Base-by-base conservation (phyloP, 1,140 invertebrate species). In the Lethrus apterus region DNA sequence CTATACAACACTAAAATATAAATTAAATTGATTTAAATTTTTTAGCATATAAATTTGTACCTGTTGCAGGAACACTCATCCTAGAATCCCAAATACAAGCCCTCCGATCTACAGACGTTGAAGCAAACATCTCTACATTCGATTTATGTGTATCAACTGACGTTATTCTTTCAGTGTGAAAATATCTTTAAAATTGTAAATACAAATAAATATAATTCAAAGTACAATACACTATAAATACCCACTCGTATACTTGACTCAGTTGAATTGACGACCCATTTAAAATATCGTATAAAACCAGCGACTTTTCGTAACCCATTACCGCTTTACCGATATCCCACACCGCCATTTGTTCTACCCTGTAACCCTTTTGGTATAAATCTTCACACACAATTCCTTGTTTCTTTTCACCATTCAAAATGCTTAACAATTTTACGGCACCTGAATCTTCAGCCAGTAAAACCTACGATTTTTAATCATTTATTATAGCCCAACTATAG, bases 1-100 rank as follows among this genome's bases (percentile, higher is more conserved):
- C 36, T 44, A 40, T 63, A 63, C 10, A 63, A 17, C 5, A 60
- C 61, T 61, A 33, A 38, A 62, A 62, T 32, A n/a, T n/a, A 51
- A 48, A 43, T 14, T 36, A 32, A 24, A 40, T n/a, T 5, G 14
- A 40, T 40, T 21, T 44, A 34, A 34, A 41, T 20, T 35, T 41
- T 13, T 29, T 30, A 19, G 15, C 7, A 29, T 15, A 23, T 18
- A 19, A 26, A 20, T 24, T 18, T 4, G 33, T 54, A 62, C 60
- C 54, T 48, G 48, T 44, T 26, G 58, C 51, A 11, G 50, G 32
- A 17, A 40, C 18, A 11, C 49, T 24, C 19, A 42, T 44, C 3
- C 59, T 45, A 33, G 36, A 41, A 51, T 63, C 60, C 59, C 60
- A 63, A 23, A 59, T 20, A 36, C 54, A 56, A 15, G 48, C 50